Evolutionary conservation across 2,888 invertebrate genomes (phyloP).

Genomic region (Liposcelis brunnea): DNA sequence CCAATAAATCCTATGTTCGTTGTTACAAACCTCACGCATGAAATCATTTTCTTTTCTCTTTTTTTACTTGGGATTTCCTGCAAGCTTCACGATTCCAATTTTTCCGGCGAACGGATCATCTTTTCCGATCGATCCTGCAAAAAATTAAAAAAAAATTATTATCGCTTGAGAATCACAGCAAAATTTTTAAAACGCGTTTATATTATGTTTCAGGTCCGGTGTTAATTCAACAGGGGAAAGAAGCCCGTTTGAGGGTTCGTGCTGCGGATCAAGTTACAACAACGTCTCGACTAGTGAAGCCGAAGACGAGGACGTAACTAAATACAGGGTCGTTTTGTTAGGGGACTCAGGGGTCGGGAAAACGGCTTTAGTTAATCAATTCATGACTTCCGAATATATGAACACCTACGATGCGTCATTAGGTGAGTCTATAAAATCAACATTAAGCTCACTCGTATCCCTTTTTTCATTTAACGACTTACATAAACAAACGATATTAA

Average conservation of each 20-base stretch:
- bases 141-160: too few relatives aligned
- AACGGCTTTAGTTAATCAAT: slow-evolving; percentile 76
- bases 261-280: slow-evolving; percentile 63
- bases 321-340: slow-evolving; percentile 33
- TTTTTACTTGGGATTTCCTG: too few relatives aligned
- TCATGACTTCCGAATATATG: slow-evolving; percentile 92
- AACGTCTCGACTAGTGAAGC: slow-evolving; percentile 50
- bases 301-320: slow-evolving; percentile 36
- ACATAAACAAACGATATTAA: neutral
- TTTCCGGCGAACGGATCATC: too few relatives aligned
- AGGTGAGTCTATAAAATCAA: slow-evolving; percentile 37
- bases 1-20: too few relatives aligned
- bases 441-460: neutral
- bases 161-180: too few relatives aligned
- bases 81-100: too few relatives aligned
- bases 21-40: too few relatives aligned
- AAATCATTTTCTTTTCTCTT: too few relatives aligned
- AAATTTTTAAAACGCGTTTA: too few relatives aligned
- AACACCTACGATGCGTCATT: slow-evolving; percentile 85
- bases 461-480: slow-evolving; percentile 8
- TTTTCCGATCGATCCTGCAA: too few relatives aligned
- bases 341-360: slow-evolving; percentile 77
- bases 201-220: neutral
- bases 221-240: slow-evolving; percentile 30
- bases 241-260: slow-evolving; percentile 74